phyloP scores from a whole-genome alignment of 2,888 invertebrate species.

The Agelastica alni region DNA sequence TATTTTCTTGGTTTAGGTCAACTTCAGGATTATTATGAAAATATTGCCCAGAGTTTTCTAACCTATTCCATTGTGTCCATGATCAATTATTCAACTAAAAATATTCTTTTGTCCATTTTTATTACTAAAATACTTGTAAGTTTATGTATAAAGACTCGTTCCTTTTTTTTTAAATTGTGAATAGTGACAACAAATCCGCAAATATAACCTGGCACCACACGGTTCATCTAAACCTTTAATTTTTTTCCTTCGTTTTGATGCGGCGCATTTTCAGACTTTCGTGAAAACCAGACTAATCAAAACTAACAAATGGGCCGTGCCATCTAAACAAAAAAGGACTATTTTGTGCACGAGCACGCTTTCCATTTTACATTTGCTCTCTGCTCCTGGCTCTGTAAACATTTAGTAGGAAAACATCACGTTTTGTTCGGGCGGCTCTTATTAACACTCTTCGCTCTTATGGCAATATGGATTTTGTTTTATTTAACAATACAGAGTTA shows the following conservation, averaged over 20 bases:
- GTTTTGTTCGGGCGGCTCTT: constrained; percentile 35
- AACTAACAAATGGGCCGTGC: constrained; percentile 2
- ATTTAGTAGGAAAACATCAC: constrained; percentile 48
- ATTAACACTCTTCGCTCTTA: constrained; percentile 17
- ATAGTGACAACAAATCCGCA: too few relatives aligned
- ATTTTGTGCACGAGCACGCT: constrained; percentile 49
- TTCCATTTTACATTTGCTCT: constrained; percentile 49
- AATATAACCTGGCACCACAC: too few relatives aligned
- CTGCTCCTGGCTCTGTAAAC: constrained; percentile 49
- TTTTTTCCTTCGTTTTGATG: too few relatives aligned
- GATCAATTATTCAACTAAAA: too few relatives aligned
- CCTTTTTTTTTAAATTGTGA: too few relatives aligned
- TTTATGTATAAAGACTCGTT: too few relatives aligned
- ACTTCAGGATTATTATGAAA: too few relatives aligned
- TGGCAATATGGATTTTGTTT: constrained; percentile 18
- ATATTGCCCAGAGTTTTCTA: too few relatives aligned
- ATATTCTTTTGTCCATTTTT: too few relatives aligned
- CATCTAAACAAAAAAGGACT: constrained; percentile 43
- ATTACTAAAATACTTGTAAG: too few relatives aligned
- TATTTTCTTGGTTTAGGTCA: too few relatives aligned
- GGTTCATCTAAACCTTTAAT: neutral
- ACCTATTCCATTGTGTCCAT: too few relatives aligned
- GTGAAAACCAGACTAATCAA: constrained; percentile 1
- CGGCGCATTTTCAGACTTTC: neutral
- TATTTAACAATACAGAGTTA: constrained; percentile 14